Conservation (phyloP, 2,888 invertebrate species). For the Trypoxylon attenuatum region DNA sequence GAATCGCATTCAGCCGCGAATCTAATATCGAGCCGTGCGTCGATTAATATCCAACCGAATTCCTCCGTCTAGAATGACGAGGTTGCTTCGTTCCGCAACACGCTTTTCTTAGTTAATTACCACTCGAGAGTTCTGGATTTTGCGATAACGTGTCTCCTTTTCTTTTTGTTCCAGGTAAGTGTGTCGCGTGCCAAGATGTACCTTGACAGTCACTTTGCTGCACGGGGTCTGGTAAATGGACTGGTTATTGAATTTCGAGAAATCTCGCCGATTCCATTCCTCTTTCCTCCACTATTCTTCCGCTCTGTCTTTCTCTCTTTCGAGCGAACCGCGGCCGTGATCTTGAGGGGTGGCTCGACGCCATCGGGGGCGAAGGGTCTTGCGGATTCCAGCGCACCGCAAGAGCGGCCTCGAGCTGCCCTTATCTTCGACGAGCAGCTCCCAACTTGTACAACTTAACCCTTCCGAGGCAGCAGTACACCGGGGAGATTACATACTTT, state of each 20-base stretch:
- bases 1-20: slow-evolving; percentile 49
- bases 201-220: too few relatives aligned
- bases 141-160: slow-evolving; percentile 2
- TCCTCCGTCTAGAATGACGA: too few relatives aligned
- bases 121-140: not conserved
- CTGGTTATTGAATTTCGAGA: too few relatives aligned
- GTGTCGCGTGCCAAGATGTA: too few relatives aligned
- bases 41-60: too few relatives aligned
- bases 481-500: slow-evolving; percentile 47
- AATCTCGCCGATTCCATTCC: too few relatives aligned
- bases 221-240: too few relatives aligned
- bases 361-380: slow-evolving; percentile 45
- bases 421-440: slow-evolving; percentile 71
- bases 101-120: too few relatives aligned
- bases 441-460: slow-evolving; percentile 71
- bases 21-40: slow-evolving; percentile 51
- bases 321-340: too few relatives aligned
- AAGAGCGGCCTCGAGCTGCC: slow-evolving; percentile 57
- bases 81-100: slow-evolving; percentile 7
- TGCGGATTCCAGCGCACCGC: slow-evolving; percentile 67
- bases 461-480: slow-evolving; percentile 66
- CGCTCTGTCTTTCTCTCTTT: too few relatives aligned
- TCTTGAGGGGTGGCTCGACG: slow-evolving; percentile 26
- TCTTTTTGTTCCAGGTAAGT: slow-evolving; percentile 62
- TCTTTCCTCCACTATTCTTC: too few relatives aligned